Percentiles rank a stretch among this genome's conserved stretches.
These are phyloP conservation scores for Apotomis capreana DNA, from an alignment of 2,888 invertebrate species.

Conservation along the genomic window DNA sequence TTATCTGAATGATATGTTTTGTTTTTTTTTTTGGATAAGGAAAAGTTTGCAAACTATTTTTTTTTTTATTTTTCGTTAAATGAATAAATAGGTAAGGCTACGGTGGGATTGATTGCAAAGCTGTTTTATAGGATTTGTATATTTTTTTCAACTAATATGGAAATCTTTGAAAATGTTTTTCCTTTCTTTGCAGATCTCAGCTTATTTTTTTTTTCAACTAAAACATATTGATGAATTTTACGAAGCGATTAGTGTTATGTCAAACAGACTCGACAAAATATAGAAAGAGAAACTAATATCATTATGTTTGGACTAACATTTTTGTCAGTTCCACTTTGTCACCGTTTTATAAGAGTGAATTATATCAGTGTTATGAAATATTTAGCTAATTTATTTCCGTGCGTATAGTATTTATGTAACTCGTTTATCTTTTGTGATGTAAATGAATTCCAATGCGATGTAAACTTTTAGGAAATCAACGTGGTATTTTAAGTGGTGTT, in stretches of 20 bases:
- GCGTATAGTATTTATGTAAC: conserved; percentile 21
- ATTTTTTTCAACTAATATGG: background rate
- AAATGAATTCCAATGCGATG: background rate
- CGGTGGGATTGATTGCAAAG: no score
- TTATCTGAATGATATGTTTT: conserved; percentile 47
- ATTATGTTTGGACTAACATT: conserved; percentile 49
- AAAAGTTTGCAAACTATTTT: conserved; percentile 1
- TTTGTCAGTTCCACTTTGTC: conserved; percentile 47
- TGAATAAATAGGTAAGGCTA: background rate
- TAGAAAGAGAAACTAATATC: conserved; percentile 3
- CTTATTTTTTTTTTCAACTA: background rate
- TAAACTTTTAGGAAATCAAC: background rate
- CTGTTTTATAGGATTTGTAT: no score
- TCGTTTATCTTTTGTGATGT: conserved; percentile 20
- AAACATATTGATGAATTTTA: conserved; percentile 6
- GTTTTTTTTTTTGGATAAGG: conserved; percentile 22
- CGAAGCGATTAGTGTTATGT: conserved; percentile 43
- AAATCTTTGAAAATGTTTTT: background rate
- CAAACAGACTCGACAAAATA: conserved; percentile 41
- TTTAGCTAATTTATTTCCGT: conserved; percentile 44
- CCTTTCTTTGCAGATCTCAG: background rate
- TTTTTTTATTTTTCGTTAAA: conserved; percentile 13
- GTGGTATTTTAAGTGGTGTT: conserved; percentile 10
- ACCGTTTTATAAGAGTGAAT: conserved; percentile 41
- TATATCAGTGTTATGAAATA: conserved; percentile 44